These are phyloP conservation scores for Rhadinocentrus ornatus DNA, from an alignment of 2,797 vertebrate species.

Conservation along the genomic window DNA sequence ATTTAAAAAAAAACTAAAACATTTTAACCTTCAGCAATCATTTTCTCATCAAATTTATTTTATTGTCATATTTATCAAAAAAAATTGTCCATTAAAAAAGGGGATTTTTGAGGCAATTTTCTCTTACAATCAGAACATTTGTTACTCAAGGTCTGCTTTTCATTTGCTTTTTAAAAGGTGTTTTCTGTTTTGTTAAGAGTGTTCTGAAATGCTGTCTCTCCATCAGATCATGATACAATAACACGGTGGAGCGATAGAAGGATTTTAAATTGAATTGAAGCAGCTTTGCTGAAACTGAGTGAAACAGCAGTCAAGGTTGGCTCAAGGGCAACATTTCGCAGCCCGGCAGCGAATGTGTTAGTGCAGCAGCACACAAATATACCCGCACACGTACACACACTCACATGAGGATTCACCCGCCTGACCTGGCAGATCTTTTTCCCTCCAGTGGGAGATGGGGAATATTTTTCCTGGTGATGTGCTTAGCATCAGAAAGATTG, in stretches of 20 bases:
- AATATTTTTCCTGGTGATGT: constrained; percentile 65
- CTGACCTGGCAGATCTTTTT: constrained; percentile 67
- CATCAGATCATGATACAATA: constrained; percentile 37
- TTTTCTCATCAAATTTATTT: not conserved
- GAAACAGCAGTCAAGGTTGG: constrained; percentile 76
- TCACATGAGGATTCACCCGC: constrained; percentile 75
- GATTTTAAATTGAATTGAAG: constrained; percentile 68
- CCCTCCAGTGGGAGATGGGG: constrained; percentile 64
- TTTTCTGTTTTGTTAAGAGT: not conserved
- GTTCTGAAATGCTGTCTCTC: constrained; percentile 23
- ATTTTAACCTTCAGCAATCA: not conserved
- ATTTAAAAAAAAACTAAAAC: not conserved
- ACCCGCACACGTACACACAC: constrained; percentile 48
- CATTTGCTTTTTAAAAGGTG: not conserved
- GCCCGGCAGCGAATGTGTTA: constrained; percentile 52
- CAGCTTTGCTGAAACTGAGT: constrained; percentile 48
- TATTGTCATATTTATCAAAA: not conserved
- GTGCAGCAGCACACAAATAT: constrained; percentile 47
- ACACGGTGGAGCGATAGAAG: constrained; percentile 23
- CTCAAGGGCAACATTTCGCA: constrained; percentile 72
- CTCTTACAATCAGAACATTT: not conserved
- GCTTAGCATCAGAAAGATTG: constrained; percentile 67
- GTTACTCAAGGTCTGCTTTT: constrained; percentile 2
- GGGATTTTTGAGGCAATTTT: not conserved
- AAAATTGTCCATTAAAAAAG: no score